Conservation (phyloP, 2,888 invertebrate species). For the Phrixothrix hirtus region DNA sequence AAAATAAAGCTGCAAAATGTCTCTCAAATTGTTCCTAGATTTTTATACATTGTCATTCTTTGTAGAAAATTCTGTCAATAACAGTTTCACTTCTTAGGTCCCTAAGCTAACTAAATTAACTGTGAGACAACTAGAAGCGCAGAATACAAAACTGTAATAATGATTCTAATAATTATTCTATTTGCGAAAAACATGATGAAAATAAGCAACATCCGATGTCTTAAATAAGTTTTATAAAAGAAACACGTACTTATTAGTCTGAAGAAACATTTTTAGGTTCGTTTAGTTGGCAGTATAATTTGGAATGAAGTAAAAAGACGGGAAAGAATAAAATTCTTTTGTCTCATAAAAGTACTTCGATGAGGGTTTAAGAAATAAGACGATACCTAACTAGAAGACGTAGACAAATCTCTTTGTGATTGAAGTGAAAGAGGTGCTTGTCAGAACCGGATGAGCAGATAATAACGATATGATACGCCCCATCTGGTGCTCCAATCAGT, state of each 20-base stretch:
- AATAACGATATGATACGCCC: slow-evolving; percentile 49
- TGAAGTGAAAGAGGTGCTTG: slow-evolving; percentile 44
- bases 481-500: slow-evolving; percentile 51
- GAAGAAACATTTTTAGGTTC: too few species aligned
- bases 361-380: slow-evolving; percentile 22
- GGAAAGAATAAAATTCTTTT: neutral
- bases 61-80: too few species aligned
- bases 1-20: too few species aligned
- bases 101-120: too few species aligned
- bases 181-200: too few species aligned
- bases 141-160: too few species aligned
- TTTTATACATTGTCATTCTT: too few species aligned
- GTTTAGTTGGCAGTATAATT: neutral
- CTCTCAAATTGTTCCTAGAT: too few species aligned
- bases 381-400: slow-evolving; percentile 23
- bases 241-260: neutral
- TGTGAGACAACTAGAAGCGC: too few species aligned
- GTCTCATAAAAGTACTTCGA: neutral
- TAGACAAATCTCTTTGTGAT: slow-evolving; percentile 48
- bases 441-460: slow-evolving; percentile 50
- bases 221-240: neutral
- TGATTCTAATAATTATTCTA: too few species aligned
- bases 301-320: neutral
- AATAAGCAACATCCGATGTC: too few species aligned
- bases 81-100: too few species aligned